phyloP scores from a whole-genome alignment of 1,140 invertebrate species.

The roundworm (Caenorhabditis elegans) region DNA sequence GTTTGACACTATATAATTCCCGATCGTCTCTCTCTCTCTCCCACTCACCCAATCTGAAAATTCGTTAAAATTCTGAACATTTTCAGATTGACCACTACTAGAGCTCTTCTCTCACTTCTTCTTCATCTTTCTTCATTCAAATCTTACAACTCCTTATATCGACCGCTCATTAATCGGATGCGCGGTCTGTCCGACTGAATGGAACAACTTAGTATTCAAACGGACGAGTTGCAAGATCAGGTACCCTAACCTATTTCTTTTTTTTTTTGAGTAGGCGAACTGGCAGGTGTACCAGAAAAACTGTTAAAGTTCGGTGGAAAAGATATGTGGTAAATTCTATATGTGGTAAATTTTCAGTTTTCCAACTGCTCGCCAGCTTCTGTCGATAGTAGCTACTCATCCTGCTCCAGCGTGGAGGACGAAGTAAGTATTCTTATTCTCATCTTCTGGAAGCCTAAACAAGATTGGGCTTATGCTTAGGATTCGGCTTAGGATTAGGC shows the following conservation, averaged over 20 bases:
- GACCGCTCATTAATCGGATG: constrained; percentile 17
- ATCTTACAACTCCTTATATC: neutral
- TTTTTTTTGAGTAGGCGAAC: too few relatives aligned
- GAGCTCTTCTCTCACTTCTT: neutral
- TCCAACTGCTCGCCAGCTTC: neutral
- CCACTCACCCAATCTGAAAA: neutral
- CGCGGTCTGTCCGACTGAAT: constrained; percentile 23
- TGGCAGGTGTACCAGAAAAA: too few relatives aligned
- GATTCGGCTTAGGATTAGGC: too few relatives aligned
- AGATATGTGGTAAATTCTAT: too few relatives aligned
- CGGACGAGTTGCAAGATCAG: constrained; percentile 22
- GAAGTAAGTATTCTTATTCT: too few relatives aligned
- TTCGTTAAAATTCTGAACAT: neutral
- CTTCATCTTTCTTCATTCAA: neutral
- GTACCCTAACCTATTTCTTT: too few relatives aligned
- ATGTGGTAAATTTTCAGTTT: constrained; percentile 5
- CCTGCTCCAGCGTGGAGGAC: constrained; percentile 26
- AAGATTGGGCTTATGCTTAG: too few relatives aligned
- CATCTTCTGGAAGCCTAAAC: too few relatives aligned
- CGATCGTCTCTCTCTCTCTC: neutral
- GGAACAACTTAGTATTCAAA: constrained; percentile 28
- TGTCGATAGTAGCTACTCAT: constrained; percentile 14
- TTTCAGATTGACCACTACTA: constrained; percentile 1
- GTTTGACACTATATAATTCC: neutral
- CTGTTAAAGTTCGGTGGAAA: too few relatives aligned